Percentiles rank a stretch among this genome's conserved stretches.
phyloP scores from a whole-genome alignment of 2,113 vertebrate genomes.

The Lepus americanus region DNA sequence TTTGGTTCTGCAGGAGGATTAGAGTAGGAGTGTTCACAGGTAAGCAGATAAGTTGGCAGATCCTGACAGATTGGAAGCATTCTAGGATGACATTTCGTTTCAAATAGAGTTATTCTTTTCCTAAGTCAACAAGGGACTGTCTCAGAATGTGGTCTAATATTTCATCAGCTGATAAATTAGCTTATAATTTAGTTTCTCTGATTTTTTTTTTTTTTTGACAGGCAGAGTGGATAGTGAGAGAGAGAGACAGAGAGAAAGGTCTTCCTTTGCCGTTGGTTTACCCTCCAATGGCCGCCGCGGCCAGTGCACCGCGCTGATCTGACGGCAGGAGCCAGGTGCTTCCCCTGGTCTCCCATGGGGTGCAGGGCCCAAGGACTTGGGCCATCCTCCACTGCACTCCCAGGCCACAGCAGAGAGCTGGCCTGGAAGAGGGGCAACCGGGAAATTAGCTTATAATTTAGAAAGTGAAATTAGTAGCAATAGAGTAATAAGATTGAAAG shows the following conservation, averaged over 20 bases:
- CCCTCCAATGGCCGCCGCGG: too few relatives aligned
- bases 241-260: too few relatives aligned
- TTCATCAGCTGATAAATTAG: neutral
- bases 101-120: neutral
- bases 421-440: too few relatives aligned
- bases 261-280: too few relatives aligned
- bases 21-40: neutral
- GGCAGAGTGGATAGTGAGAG: too few relatives aligned
- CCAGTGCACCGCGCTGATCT: too few relatives aligned
- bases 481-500: neutral
- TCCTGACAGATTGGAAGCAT: neutral
- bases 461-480: neutral
- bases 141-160: neutral
- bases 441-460: slow-evolving; percentile 12
- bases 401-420: too few relatives aligned
- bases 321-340: too few relatives aligned
- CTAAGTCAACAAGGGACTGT: neutral
- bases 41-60: neutral
- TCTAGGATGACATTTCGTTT: neutral
- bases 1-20: neutral
- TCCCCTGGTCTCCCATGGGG: too few relatives aligned
- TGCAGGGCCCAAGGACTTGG: too few relatives aligned
- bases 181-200: slow-evolving; percentile 48
- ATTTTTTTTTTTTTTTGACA: too few relatives aligned
- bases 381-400: too few relatives aligned